Evolutionary conservation across 2,888 invertebrate species (phyloP).

Genomic region (Drosophila setosimentum): DNA sequence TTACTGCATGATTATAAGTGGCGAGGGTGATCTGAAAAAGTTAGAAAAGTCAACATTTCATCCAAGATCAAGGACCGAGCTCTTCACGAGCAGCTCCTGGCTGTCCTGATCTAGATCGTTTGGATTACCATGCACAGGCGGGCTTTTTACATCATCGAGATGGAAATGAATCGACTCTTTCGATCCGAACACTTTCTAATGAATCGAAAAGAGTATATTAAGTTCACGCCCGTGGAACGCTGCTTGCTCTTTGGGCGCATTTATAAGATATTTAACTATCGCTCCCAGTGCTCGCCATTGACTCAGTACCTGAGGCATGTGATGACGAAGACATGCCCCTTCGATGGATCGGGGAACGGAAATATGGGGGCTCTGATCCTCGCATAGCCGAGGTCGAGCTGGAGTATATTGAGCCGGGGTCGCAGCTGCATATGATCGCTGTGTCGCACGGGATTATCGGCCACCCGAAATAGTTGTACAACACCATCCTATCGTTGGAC

Average conservation of each 20-base stretch:
- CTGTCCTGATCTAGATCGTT: constrained; percentile 68
- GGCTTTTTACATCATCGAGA: constrained; percentile 72
- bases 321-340: constrained; percentile 21
- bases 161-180: constrained; percentile 81
- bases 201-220: constrained; percentile 29
- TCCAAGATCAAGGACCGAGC: constrained; percentile 20
- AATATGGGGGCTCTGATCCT: constrained; percentile 3
- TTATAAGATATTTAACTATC: constrained; percentile 20
- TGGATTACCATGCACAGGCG: constrained; percentile 56
- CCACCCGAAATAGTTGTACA: constrained; percentile 14
- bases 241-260: constrained; percentile 16
- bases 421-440: constrained; percentile 16
- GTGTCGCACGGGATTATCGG: constrained; percentile 18
- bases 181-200: constrained; percentile 80
- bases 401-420: constrained; percentile 15
- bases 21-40: constrained; percentile 16
- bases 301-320: constrained; percentile 6
- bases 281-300: constrained; percentile 19
- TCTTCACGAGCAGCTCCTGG: constrained; percentile 34
- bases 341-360: constrained; percentile 25
- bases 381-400: constrained; percentile 20
- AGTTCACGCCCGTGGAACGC: constrained; percentile 12
- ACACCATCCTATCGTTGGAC: constrained; percentile 17
- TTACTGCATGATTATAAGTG: constrained; percentile 8
- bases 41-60: constrained; percentile 18